Evolutionary conservation across 2,113 vertebrate species (phyloP).

Genomic region (Thinocorus orbignyianus): DNA sequence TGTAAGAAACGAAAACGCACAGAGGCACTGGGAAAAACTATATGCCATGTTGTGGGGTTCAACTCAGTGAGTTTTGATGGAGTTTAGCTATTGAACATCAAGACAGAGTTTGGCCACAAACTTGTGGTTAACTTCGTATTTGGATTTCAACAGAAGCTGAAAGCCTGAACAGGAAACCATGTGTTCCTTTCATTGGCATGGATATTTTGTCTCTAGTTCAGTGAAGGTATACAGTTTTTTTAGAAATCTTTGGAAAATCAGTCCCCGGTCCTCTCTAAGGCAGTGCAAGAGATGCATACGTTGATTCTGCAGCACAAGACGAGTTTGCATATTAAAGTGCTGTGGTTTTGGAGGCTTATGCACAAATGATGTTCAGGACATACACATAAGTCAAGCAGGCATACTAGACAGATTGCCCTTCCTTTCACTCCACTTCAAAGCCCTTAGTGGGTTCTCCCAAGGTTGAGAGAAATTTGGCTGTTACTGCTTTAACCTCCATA

Average conservation of each 20-base stretch:
- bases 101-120: background rate
- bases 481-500: background rate
- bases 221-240: background rate
- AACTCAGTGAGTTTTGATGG: background rate
- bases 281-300: background rate
- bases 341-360: conserved; percentile 19
- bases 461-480: conserved; percentile 25
- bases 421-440: conserved; percentile 14
- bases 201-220: background rate
- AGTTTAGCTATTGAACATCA: background rate
- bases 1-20: background rate
- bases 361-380: background rate
- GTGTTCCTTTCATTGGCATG: background rate
- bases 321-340: background rate
- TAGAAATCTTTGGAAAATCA: background rate
- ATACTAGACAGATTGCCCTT: background rate
- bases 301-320: background rate
- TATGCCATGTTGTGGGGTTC: background rate
- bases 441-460: conserved; percentile 10
- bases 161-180: background rate
- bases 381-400: background rate
- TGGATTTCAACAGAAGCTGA: conserved; percentile 1
- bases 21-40: background rate
- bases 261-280: background rate
- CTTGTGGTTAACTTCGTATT: background rate